Evolutionary conservation across 1,140 invertebrate species (phyloP), one percentile per base, ranked within the genome.

Genomic region (Cataglyphis hispanica): DNA sequence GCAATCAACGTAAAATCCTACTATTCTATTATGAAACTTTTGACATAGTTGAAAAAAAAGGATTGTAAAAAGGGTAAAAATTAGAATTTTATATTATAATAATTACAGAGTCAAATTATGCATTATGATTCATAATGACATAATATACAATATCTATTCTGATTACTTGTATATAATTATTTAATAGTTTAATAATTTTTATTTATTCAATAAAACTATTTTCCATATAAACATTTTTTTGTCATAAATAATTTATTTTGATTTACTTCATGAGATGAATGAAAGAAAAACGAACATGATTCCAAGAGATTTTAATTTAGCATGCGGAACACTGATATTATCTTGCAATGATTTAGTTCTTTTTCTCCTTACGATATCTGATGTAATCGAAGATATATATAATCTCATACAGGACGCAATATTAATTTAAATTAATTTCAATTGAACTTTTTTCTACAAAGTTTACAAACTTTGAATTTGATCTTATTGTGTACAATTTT

Each of bases 341-440:
- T 58, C 50, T 10, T 0, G 1, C 43, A 31, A 34, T 85, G 87
- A 87, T 7, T 78, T 72, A 87, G 8, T 43, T 67, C 40, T 34
- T 46, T 67, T 40, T n/a, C 11, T 67, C 4, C 13, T 80, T 27
- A 69, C 31, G 31, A 40, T 37, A 80, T 56, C 31, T 69, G 34
- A 80, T 56, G 61, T 69, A 80, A 80, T 80, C 50, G 25, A 37
- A 63, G 6, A 2, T 63, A 10, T 69, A 2, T 63, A 10, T 69
- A 25, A 61, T 25, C 16, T 50, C 19, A 50, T 50, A 1, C 46
- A 61, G 27, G 16, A 56, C 1, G 16, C 1, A 22, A 58, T 74
- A 58, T 74, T 27, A 11, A 5, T 19, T 22, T 0, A 56, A 7
- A 50, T 50, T 50, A 50, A 50, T 50, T 37, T 22, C 8, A 72